Conservation (phyloP, 1,140 invertebrate genomes). For the Drosophila nigromelanica region DNA sequence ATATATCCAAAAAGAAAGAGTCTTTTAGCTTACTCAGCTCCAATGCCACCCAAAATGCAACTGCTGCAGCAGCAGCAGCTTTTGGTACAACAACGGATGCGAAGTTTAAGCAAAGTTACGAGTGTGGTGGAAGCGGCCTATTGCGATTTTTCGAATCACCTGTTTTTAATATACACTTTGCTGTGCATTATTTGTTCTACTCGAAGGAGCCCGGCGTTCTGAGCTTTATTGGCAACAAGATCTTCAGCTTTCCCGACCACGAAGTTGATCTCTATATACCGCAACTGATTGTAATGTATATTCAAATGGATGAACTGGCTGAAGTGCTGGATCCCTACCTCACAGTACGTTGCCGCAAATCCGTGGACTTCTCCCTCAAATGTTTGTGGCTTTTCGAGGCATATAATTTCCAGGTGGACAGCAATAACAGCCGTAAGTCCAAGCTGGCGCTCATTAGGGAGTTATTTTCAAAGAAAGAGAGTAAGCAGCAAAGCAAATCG, state of each 20-base stretch:
- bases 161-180: conserved; percentile 98
- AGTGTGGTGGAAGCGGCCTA: conserved; percentile 86
- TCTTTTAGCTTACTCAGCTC: conserved; percentile 79
- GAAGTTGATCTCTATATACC: too few species aligned
- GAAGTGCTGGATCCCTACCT: conserved; percentile 97
- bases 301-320: conserved; percentile 98
- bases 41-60: conserved; percentile 77
- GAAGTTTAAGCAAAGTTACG: conserved; percentile 61
- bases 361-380: conserved; percentile 97
- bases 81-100: conserved; percentile 28
- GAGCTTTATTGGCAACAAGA: conserved; percentile 97
- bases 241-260: conserved; percentile 96
- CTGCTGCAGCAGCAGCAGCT: conserved; percentile 47
- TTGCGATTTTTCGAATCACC: conserved; percentile 97
- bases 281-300: conserved; percentile 99
- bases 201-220: too few species aligned
- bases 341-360: conserved; percentile 95
- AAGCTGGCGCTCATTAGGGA: conserved; percentile 84
- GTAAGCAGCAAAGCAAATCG: conserved; percentile 28
- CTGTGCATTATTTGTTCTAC: too few species aligned
- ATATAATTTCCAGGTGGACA: conserved; percentile 85
- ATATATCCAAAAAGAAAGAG: conserved; percentile 74
- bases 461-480: conserved; percentile 74
- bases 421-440: conserved; percentile 63
- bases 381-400: conserved; percentile 98